phyloP scores from a whole-genome alignment of 2,888 invertebrate genomes.

The Petrolisthes cinctipes region DNA sequence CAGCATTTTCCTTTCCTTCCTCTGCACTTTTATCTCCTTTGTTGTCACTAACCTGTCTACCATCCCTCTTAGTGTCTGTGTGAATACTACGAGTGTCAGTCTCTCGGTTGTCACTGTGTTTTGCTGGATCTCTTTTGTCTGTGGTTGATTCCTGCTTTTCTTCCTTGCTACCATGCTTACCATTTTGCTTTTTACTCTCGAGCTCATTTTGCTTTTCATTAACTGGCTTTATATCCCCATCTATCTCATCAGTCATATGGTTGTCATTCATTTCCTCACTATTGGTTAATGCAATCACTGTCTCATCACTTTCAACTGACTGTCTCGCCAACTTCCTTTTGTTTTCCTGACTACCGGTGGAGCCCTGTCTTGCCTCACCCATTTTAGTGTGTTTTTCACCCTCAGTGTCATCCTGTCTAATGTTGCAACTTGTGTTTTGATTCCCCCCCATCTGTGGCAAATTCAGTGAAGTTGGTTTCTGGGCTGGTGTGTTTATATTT shows the following conservation, averaged over 20 bases:
- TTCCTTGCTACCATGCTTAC: background rate
- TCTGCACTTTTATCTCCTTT: background rate
- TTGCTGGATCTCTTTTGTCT: background rate
- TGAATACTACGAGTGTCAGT: background rate
- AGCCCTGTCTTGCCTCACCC: background rate
- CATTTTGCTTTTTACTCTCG: background rate
- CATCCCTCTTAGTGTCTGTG: background rate
- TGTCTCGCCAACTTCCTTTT: constrained; percentile 11
- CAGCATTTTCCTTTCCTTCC: constrained; percentile 8
- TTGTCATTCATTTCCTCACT: background rate
- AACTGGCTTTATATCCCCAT: background rate
- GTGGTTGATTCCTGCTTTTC: background rate
- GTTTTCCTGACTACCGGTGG: background rate
- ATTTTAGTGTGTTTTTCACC: background rate
- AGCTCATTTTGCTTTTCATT: background rate
- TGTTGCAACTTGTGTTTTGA: background rate
- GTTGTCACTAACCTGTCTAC: background rate
- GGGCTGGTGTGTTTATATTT: no score
- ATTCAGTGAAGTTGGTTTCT: background rate
- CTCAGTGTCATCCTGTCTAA: background rate
- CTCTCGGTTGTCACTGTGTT: background rate
- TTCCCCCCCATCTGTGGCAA: background rate
- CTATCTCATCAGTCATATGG: background rate
- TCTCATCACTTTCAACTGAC: background rate
- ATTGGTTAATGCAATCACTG: background rate